Evolutionary conservation across 2,888 invertebrate species (phyloP).

Genomic region (Trichogramma dendrolimi): DNA sequence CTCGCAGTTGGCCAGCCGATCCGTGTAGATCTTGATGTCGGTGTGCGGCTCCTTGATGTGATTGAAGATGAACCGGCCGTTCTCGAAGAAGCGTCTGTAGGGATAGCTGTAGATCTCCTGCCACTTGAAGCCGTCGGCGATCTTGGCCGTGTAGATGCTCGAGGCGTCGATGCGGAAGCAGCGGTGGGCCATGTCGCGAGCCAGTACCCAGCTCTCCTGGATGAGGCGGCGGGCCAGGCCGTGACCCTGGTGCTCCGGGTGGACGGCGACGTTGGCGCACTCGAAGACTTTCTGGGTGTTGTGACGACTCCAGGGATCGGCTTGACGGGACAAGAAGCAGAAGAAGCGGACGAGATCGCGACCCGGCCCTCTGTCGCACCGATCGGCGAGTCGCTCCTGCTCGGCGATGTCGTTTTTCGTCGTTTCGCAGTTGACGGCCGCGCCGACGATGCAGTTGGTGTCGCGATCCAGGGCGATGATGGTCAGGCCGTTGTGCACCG

Average conservation of each 20-base stretch:
- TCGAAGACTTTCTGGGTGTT: slow-evolving; percentile 37
- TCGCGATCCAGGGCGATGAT: slow-evolving; percentile 35
- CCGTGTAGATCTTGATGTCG: slow-evolving; percentile 33
- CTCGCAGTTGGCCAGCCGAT: slow-evolving; percentile 25
- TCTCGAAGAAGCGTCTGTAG: slow-evolving; percentile 34
- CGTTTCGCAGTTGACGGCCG: slow-evolving; percentile 27
- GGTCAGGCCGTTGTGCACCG: slow-evolving; percentile 37
- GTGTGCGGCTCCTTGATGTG: slow-evolving; percentile 39
- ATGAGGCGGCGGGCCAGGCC: slow-evolving; percentile 40
- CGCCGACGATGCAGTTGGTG: slow-evolving; percentile 37
- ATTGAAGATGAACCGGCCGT: slow-evolving; percentile 36
- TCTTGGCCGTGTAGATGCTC: slow-evolving; percentile 36
- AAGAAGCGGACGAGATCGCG: slow-evolving; percentile 39
- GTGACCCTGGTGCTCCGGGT: slow-evolving; percentile 30
- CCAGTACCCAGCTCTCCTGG: slow-evolving; percentile 40
- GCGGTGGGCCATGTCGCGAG: slow-evolving; percentile 38
- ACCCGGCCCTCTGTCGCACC: slow-evolving; percentile 25
- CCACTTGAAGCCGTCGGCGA: slow-evolving; percentile 38
- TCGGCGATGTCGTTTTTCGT: background rate
- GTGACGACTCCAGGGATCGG: slow-evolving; percentile 36
- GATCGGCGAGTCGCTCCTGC: slow-evolving; percentile 26
- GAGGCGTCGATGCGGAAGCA: slow-evolving; percentile 42
- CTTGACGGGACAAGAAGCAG: slow-evolving; percentile 31
- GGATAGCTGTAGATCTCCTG: slow-evolving; percentile 35
- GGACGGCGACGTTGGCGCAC: slow-evolving; percentile 37